Percentiles rank a stretch among this genome's conserved stretches.
These are phyloP conservation scores for Valencia hispanica DNA, from an alignment of 2,797 vertebrate species.

Conservation along the genomic window DNA sequence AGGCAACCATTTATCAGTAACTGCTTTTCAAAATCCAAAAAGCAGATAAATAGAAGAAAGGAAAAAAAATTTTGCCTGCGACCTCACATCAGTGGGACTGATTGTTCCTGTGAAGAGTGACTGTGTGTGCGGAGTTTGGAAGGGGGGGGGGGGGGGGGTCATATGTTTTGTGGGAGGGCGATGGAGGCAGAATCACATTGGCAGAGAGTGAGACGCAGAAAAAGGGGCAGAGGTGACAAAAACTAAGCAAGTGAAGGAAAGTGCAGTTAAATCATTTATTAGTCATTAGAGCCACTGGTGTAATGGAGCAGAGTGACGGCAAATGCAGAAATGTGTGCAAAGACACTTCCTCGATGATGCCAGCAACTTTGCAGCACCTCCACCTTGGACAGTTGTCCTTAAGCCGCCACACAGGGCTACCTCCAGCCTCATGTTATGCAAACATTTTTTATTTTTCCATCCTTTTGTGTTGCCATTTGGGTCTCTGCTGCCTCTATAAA, in stretches of 20 bases:
- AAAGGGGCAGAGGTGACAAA: constrained; percentile 21
- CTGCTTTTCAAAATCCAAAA: constrained; percentile 75
- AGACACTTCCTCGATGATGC: not conserved
- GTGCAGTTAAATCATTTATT: constrained; percentile 45
- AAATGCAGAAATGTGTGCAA: not conserved
- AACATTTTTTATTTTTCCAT: too few species aligned
- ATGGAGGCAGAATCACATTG: constrained; percentile 22
- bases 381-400: constrained; percentile 43
- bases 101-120: constrained; percentile 69
- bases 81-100: constrained; percentile 69
- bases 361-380: not conserved
- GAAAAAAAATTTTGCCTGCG: constrained; percentile 51
- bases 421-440: too few species aligned
- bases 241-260: constrained; percentile 37
- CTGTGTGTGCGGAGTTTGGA: constrained; percentile 25
- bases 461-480: too few species aligned
- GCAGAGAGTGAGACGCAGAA: constrained; percentile 41
- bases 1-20: constrained; percentile 71
- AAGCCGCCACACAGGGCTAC: not conserved
- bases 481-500: too few species aligned
- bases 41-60: constrained; percentile 68
- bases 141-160: constrained; percentile 14
- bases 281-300: constrained; percentile 26
- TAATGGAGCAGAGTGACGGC: constrained; percentile 4
- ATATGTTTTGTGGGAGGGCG: constrained; percentile 49